Evolutionary conservation across 2,797 vertebrate species (phyloP).

Genomic region (Diglossa cyanea): DNA sequence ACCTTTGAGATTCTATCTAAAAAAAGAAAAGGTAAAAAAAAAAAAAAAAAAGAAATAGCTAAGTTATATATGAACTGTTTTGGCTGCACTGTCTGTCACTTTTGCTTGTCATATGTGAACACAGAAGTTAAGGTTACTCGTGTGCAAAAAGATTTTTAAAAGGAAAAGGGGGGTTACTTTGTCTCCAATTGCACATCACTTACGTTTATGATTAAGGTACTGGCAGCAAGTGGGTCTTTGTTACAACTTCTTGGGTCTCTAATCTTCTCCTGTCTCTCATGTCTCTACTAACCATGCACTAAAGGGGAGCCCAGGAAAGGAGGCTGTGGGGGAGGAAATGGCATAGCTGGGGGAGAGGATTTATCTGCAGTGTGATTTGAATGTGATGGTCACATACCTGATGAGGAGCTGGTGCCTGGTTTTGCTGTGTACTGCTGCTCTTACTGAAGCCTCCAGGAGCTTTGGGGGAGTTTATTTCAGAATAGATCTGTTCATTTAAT

Average conservation of each 20-base stretch:
- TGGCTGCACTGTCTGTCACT: constrained; percentile 84
- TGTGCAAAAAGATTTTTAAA: constrained; percentile 75
- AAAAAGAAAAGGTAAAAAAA: constrained; percentile 31
- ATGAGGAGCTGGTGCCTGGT: background rate
- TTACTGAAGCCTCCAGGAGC: background rate
- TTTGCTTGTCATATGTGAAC: constrained; percentile 79
- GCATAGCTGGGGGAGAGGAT: background rate
- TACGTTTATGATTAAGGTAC: constrained; percentile 57
- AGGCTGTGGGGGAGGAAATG: background rate
- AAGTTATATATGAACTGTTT: constrained; percentile 79
- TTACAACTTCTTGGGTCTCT: constrained; percentile 46
- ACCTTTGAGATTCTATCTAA: constrained; percentile 71
- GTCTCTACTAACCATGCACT: constrained; percentile 45
- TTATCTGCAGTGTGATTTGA: background rate
- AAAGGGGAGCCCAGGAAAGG: constrained; percentile 25
- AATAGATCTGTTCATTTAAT: background rate
- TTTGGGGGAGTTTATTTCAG: background rate
- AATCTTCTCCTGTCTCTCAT: constrained; percentile 25
- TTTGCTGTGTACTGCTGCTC: background rate
- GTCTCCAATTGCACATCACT: constrained; percentile 72
- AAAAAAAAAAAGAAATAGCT: constrained; percentile 46
- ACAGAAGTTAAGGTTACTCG: constrained; percentile 74
- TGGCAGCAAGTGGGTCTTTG: constrained; percentile 59
- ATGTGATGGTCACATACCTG: background rate
- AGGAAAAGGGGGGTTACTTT: constrained; percentile 64